Evolutionary conservation across 1,140 invertebrate species (phyloP), one percentile per base, ranked within the genome.

Genomic region (Phenacoccus solenopsis): DNA sequence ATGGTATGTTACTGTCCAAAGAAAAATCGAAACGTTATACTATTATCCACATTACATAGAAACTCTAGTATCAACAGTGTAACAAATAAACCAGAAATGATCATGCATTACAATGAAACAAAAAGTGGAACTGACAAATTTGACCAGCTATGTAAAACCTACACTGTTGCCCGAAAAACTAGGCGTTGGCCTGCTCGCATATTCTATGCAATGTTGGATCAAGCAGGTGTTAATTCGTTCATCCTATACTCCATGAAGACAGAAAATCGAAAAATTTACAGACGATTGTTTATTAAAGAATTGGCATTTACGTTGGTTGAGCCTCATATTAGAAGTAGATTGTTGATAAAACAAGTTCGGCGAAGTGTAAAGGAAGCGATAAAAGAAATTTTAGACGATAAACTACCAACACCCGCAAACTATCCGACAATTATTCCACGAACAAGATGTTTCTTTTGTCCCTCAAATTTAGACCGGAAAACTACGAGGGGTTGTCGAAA

Each of bases 101-200:
- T 80, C 20, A 74, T 70, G 10, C 75, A 73, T 72, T 80, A 81
- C 59, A 78, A 81, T 70, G 12, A 24, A 27, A 78, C 76, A 9
- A 81, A 81, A 75, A 74, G 73, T 49, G 78, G 76, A 21, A 77
- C 80, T 0, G 79, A 80, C 71, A 72, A 67, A 5, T 72, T 77
- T n/a, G 78, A 80, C 72, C 70, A 78, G 72, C 71, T 78, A 70
- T 73, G 71, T 69, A 69, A 72, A 1, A 67, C 24, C 7, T 77
- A 75, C 69, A 73, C 67, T 35, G 67, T 68, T 32, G 22, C 59
- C 10, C 28, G 76, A 59, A 74, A 70, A 21, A 76, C 71, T 5
- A 64, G 69, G 16, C 69, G 77, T 12, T 77, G 76, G 77, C 77
- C 78, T 67, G 67, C 78, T 69, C 67, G 67, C 2, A 64, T 69